A percentile compares a stretch with the other conserved stretches of the same genome.
Conservation (phyloP, 1,140 invertebrate genomes). For the Drosophila baimaii region DNA sequence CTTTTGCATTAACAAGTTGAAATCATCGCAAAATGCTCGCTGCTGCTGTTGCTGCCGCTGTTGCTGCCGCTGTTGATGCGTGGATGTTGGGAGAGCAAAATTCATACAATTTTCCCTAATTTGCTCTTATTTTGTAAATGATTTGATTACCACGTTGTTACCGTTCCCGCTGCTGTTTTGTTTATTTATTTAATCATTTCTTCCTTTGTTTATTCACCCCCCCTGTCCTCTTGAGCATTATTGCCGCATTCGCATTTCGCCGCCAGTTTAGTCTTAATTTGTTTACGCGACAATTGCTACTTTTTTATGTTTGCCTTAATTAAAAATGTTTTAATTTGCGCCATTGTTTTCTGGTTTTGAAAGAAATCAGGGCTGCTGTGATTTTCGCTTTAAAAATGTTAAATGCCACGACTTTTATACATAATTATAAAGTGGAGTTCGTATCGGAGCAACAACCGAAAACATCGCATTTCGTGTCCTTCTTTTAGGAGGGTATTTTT, state of each 20-base stretch:
- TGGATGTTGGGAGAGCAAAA: slow-evolving; percentile 40
- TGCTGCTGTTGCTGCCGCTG: not conserved
- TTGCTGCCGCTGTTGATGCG: not conserved
- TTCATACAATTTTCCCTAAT: slow-evolving; percentile 73
- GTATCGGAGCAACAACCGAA: too few relatives aligned
- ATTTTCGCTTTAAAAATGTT: not conserved
- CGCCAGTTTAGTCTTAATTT: slow-evolving; percentile 62
- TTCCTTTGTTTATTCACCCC: slow-evolving; percentile 33
- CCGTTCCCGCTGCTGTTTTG: slow-evolving; percentile 39
- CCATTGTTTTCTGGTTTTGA: slow-evolving; percentile 11
- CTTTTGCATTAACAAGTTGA: slow-evolving; percentile 57
- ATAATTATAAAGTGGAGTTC: too few relatives aligned
- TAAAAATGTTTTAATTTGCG: slow-evolving; percentile 73
- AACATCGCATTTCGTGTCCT: not conserved
- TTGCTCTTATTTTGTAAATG: slow-evolving; percentile 77
- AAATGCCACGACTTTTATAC: not conserved
- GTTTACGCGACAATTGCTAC: slow-evolving; percentile 56
- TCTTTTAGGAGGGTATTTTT: too few relatives aligned
- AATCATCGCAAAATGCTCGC: slow-evolving; percentile 39
- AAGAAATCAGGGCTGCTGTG: not conserved
- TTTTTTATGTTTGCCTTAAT: slow-evolving; percentile 67
- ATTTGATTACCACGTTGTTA: slow-evolving; percentile 74
- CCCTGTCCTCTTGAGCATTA: slow-evolving; percentile 18
- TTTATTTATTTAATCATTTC: slow-evolving; percentile 45
- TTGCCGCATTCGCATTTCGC: slow-evolving; percentile 12